Evolutionary conservation across 2,888 invertebrate species (phyloP).

Genomic region (Pachymerium ferrugineum): DNA sequence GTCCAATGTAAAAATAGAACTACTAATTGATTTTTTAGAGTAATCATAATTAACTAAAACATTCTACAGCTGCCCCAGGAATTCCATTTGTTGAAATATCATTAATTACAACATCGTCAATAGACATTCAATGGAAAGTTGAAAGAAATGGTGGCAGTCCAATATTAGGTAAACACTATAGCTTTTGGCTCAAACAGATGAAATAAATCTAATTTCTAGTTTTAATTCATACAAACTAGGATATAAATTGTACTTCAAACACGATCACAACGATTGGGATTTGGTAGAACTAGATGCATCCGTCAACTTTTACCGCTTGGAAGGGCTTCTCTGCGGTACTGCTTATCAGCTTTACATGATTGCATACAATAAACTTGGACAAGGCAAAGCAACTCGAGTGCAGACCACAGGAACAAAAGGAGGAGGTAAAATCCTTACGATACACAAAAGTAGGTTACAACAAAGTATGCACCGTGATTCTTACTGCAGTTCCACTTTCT

Average conservation of each 20-base stretch:
- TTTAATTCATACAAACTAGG: constrained; percentile 53
- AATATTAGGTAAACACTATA: not conserved
- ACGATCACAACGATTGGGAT: constrained; percentile 91
- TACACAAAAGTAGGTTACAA: not conserved
- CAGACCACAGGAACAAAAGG: not conserved
- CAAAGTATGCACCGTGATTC: not conserved
- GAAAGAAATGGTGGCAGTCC: constrained; percentile 31
- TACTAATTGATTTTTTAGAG: not conserved
- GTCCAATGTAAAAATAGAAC: constrained; percentile 66
- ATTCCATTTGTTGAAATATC: constrained; percentile 44
- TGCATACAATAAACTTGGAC: constrained; percentile 20
- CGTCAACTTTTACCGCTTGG: not conserved
- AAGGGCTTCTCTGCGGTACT: constrained; percentile 4
- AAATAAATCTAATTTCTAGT: too few relatives aligned
- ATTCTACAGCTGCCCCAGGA: constrained; percentile 41
- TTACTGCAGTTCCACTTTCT: not conserved
- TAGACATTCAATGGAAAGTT: constrained; percentile 46
- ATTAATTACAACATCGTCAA: constrained; percentile 44
- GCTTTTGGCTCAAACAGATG: too few relatives aligned
- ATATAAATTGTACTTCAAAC: constrained; percentile 84
- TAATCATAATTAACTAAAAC: not conserved
- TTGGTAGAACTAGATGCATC: constrained; percentile 60
- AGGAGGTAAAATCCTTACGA: not conserved
- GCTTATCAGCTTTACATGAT: constrained; percentile 13
- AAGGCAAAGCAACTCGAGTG: not conserved